Evolutionary conservation across 2,797 vertebrate genomes (phyloP), one percentile per base, ranked within the genome.

Genomic region (Microchirus variegatus): DNA sequence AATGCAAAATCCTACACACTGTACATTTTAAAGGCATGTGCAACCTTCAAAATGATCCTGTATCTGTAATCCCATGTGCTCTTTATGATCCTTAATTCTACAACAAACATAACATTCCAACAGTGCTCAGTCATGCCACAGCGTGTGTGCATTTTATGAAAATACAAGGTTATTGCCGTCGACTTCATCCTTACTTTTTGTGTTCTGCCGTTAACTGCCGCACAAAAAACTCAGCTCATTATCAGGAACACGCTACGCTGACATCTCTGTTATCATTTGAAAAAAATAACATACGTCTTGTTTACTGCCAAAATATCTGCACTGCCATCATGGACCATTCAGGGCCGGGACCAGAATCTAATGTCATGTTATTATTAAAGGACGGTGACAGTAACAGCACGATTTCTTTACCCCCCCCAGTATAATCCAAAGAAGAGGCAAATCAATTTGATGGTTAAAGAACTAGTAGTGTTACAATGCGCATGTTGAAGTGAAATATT

Each of bases 231-330:
- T 62, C 26, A 12, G 47, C 51, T 74, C 49, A 60, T 15, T 11
- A 48, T 47, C 35, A 40, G 18, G 48, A 65, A 10, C 43, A 41
- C 63, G 5, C n/a, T 59, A 13, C 53, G n/a, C 31, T 18, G 35
- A 53, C 50, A 38, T 42, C 37, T 53, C 50, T 38, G 7, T 18
- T 18, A 45, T 42, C 54, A 50, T 67, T 45, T 56, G 43, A 60
- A 42, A 41, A 57, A 19, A 4, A 0, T 17, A 57, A 73, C 59
- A 57, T 2, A 8, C 3, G 16, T 75, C 35, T 5, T 5, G 12
- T 72, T 80, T 79, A 89, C 86, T 91, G 87, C 87, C 82, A 74
- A 66, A 53, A 64, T 67, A 54, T 81, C 57, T 76, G 56, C 63
- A 85, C 85, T 89, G 86, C 85, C 78, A 55, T 67, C 37, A 1